Conservation (phyloP, 2,888 invertebrate species). For the Lochmaea capreae region DNA sequence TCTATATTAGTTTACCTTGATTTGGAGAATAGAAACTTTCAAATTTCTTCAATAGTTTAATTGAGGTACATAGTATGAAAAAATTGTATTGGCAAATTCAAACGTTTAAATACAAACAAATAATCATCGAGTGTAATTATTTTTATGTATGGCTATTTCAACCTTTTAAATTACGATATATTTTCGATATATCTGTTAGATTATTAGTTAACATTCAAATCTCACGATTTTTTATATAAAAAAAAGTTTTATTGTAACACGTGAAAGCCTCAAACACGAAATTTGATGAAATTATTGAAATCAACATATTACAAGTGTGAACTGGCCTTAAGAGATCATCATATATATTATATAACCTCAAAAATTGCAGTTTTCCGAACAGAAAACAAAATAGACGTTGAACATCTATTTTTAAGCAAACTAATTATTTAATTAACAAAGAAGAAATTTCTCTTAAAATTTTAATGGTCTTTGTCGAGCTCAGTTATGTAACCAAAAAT, state of each 20-base stretch:
- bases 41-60: neutral
- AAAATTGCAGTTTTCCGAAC: neutral
- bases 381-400: neutral
- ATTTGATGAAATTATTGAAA: too few species aligned
- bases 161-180: too few species aligned
- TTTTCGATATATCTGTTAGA: too few species aligned
- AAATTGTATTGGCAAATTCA: neutral
- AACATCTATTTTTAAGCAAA: neutral
- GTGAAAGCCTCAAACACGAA: too few species aligned
- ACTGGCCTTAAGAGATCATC: too few species aligned
- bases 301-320: too few species aligned
- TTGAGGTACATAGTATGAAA: neutral
- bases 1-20: neutral
- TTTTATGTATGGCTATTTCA: too few species aligned
- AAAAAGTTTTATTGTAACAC: too few species aligned
- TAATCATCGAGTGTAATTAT: neutral
- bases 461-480: neutral
- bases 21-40: neutral
- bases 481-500: slow-evolving; percentile 10
- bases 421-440: slow-evolving; percentile 1
- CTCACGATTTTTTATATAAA: too few species aligned
- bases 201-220: too few species aligned
- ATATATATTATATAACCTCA: too few species aligned
- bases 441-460: slow-evolving; percentile 5
- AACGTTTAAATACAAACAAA: neutral